A percentile compares a stretch with the other conserved stretches of the same genome.
Evolutionary conservation across 2,888 invertebrate species (phyloP).

Genomic region (Ephialtes manifestator): DNA sequence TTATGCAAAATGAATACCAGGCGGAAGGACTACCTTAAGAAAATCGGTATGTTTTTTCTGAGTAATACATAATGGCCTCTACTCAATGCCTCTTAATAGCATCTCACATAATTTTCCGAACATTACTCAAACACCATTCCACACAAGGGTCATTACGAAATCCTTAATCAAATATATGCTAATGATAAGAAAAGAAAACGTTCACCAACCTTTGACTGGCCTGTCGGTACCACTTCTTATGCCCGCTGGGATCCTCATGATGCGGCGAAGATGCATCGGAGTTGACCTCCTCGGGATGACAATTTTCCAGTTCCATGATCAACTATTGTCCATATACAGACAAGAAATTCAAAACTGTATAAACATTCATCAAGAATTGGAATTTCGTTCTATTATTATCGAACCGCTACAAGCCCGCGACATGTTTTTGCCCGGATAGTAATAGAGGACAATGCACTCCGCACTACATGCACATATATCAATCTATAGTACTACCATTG

Average conservation of each 20-base stretch:
- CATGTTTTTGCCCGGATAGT: slow-evolving; percentile 14
- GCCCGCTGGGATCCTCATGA: slow-evolving; percentile 82
- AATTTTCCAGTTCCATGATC: slow-evolving; percentile 81
- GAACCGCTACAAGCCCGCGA: background rate
- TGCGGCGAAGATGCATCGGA: slow-evolving; percentile 73
- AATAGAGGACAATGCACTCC: slow-evolving; percentile 37
- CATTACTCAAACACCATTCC: no score
- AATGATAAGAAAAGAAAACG: background rate
- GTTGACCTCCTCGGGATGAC: slow-evolving; percentile 74
- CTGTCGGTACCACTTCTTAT: slow-evolving; percentile 87
- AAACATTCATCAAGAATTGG: slow-evolving; percentile 26
- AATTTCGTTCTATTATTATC: slow-evolving; percentile 36
- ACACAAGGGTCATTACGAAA: background rate
- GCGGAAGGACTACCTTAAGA: no score
- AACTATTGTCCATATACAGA: slow-evolving; percentile 71
- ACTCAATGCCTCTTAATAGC: no score
- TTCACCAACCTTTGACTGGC: slow-evolving; percentile 87
- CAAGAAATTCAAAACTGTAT: slow-evolving; percentile 42
- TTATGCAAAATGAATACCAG: no score
- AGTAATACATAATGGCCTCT: no score
- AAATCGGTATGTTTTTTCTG: no score
- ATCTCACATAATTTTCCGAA: no score
- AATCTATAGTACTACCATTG: background rate
- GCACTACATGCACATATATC: background rate
- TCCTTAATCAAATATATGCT: background rate